Conservation (phyloP, 1,140 invertebrate species). For the Charaxes varanes region DNA sequence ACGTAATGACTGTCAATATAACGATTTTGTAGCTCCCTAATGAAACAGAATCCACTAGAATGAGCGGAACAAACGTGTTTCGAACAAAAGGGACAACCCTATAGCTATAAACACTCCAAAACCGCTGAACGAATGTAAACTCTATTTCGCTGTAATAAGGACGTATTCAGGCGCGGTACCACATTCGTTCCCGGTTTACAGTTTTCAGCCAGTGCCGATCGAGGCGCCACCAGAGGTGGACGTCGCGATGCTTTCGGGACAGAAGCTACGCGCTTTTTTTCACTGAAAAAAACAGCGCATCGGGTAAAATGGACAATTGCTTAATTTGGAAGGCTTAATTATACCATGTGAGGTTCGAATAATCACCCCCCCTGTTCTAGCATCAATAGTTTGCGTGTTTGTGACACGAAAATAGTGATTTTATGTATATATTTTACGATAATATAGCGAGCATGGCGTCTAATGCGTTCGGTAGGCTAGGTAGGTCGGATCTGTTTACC, state of each 20-base stretch:
- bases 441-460: constrained; percentile 19
- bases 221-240: constrained; percentile 62
- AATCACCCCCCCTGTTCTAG: background rate
- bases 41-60: constrained; percentile 49
- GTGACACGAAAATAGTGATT: constrained; percentile 9
- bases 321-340: background rate
- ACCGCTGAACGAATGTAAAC: constrained; percentile 16
- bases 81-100: constrained; percentile 64
- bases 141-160: constrained; percentile 27
- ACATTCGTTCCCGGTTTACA: constrained; percentile 32
- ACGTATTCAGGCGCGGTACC: constrained; percentile 25
- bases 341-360: constrained; percentile 10
- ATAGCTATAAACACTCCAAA: constrained; percentile 28
- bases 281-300: constrained; percentile 14
- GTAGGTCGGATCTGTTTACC: constrained; percentile 14
- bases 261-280: constrained; percentile 12
- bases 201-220: constrained; percentile 61
- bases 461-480: background rate
- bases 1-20: constrained; percentile 33
- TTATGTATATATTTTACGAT: constrained; percentile 9
- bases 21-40: constrained; percentile 50
- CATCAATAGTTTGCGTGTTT: background rate
- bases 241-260: constrained; percentile 53
- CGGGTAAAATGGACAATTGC: background rate
- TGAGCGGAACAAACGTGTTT: constrained; percentile 43